Percentiles rank a stretch among this genome's conserved stretches.
Evolutionary conservation across 2,113 vertebrate genomes (phyloP).

Genomic region (Naja naja): DNA sequence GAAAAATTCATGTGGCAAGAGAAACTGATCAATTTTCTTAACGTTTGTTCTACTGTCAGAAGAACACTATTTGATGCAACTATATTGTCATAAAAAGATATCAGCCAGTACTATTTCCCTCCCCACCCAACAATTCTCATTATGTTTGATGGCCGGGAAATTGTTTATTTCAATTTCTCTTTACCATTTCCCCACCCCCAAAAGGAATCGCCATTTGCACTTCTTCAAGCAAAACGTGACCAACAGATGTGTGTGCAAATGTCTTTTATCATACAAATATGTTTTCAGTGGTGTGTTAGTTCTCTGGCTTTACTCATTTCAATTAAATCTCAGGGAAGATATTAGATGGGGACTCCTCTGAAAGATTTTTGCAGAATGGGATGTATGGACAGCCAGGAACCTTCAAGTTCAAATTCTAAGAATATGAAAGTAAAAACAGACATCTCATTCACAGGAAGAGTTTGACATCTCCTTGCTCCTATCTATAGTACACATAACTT

Average conservation of each 20-base stretch:
- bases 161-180: not conserved
- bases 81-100: not conserved
- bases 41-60: not conserved
- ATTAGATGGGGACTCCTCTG: not conserved
- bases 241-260: not conserved
- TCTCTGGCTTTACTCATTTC: not conserved
- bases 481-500: not conserved
- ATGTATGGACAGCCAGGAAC: not conserved
- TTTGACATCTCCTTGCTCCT: not conserved
- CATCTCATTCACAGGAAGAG: not conserved
- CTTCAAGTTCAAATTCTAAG: not conserved
- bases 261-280: not conserved
- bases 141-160: not conserved
- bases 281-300: not conserved
- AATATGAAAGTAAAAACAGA: not conserved
- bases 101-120: not conserved
- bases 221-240: not conserved
- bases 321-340: not conserved
- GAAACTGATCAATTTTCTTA: not conserved
- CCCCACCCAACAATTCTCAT: not conserved
- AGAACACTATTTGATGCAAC: not conserved
- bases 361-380: not conserved
- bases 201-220: not conserved
- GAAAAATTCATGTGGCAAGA: not conserved
- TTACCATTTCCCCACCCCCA: fast-evolving